A percentile compares a stretch with the other conserved stretches of the same genome.
phyloP scores from a whole-genome alignment of 2,888 invertebrate genomes.

The Malachius bipustulatus region DNA sequence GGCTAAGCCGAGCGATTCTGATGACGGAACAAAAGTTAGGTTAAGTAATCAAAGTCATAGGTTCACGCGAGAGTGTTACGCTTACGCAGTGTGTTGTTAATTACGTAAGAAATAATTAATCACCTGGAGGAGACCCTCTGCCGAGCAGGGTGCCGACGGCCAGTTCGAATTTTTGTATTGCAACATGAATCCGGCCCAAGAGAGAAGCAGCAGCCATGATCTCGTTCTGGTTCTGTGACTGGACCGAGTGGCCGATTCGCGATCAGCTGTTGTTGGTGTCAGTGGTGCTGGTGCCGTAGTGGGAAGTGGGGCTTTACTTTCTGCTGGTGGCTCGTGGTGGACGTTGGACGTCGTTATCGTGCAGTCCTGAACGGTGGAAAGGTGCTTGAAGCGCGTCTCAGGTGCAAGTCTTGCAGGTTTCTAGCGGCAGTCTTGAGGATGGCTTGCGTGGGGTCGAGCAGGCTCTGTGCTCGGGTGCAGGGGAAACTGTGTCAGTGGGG shows the following conservation, averaged over 20 bases:
- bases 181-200: constrained; percentile 31
- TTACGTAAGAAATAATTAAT: constrained; percentile 10
- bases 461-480: constrained; percentile 69
- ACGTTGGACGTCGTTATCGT: constrained; percentile 25
- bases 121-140: constrained; percentile 41
- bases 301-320: constrained; percentile 7
- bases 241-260: constrained; percentile 16
- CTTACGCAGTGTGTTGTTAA: constrained; percentile 20
- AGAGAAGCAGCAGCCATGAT: constrained; percentile 30
- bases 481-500: constrained; percentile 74
- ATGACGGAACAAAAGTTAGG: constrained; percentile 24
- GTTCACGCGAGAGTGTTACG: constrained; percentile 4
- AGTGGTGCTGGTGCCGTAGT: constrained; percentile 13
- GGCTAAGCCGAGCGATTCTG: constrained; percentile 29
- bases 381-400: no score
- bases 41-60: constrained; percentile 15
- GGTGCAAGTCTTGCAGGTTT: no score
- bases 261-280: constrained; percentile 19
- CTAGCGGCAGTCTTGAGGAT: constrained; percentile 59
- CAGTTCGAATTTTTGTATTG: constrained; percentile 38
- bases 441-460: constrained; percentile 74
- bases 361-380: constrained; percentile 7
- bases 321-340: constrained; percentile 8
- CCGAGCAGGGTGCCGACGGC: constrained; percentile 31
- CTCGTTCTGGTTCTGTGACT: no score